phyloP scores from a whole-genome alignment of 1,140 invertebrate species.

The Ylistrum balloti region DNA sequence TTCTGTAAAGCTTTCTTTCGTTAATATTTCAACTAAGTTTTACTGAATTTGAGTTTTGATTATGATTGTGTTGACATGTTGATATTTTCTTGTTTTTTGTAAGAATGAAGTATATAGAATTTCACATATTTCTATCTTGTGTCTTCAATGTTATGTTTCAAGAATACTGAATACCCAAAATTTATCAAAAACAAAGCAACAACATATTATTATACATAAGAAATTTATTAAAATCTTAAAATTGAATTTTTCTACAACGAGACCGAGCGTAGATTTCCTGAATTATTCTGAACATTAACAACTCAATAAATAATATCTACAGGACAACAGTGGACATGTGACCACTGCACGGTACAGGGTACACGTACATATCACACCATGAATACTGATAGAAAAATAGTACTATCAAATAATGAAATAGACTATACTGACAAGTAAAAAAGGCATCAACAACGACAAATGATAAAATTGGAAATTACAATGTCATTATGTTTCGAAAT shows the following conservation, averaged over 20 bases:
- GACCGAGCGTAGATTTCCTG: constrained; percentile 31
- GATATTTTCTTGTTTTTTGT: no score
- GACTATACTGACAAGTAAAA: background rate
- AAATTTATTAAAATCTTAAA: constrained; percentile 41
- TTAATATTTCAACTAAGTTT: no score
- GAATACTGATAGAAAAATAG: constrained; percentile 30
- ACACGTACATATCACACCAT: background rate
- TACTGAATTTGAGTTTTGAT: no score
- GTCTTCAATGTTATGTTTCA: no score
- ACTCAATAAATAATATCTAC: constrained; percentile 27
- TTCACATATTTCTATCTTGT: no score
- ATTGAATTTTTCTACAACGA: constrained; percentile 35
- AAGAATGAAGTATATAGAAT: no score
- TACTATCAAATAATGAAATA: constrained; percentile 18
- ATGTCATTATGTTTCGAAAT: background rate
- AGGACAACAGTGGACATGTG: background rate
- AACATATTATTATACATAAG: background rate
- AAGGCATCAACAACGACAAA: background rate
- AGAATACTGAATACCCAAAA: no score
- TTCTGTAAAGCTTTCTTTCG: no score
- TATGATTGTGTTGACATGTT: no score
- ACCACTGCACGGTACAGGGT: background rate
- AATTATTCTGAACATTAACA: constrained; percentile 36
- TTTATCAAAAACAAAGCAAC: background rate
- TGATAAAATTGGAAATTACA: background rate